Conservation (phyloP, 2,888 invertebrate species). For the Ceriagrion tenellum region DNA sequence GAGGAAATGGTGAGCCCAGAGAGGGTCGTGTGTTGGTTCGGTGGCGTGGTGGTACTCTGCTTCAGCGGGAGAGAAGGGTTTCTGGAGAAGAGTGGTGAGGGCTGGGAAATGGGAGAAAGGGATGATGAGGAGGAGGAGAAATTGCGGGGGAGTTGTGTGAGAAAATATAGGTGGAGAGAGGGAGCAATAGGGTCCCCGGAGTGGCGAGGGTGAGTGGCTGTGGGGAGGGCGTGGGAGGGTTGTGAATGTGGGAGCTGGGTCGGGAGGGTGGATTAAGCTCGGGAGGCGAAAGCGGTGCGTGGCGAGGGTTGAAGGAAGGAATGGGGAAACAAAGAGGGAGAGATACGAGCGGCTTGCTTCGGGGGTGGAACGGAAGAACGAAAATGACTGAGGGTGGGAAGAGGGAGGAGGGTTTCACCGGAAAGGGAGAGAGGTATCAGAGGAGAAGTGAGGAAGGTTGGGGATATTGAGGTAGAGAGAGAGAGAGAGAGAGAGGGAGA, state of each 20-base stretch:
- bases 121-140: background rate
- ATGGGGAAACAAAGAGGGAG: too few species aligned
- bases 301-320: too few species aligned
- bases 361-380: too few species aligned
- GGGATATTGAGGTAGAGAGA: background rate
- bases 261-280: background rate
- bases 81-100: background rate
- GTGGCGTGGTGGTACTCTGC: background rate
- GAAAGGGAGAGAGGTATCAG: background rate
- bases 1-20: background rate
- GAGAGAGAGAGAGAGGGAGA: background rate
- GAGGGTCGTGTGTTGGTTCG: background rate
- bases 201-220: background rate
- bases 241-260: background rate
- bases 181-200: background rate
- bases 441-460: background rate
- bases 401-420: too few species aligned
- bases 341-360: too few species aligned
- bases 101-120: background rate
- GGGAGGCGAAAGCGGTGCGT: too few species aligned
- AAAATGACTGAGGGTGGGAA: too few species aligned
- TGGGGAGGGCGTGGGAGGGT: background rate
- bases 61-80: background rate
- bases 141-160: background rate
- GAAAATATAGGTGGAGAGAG: background rate